Evolutionary conservation across 2,113 vertebrate species (phyloP).

Genomic region (Puntigrus tetrazona): DNA sequence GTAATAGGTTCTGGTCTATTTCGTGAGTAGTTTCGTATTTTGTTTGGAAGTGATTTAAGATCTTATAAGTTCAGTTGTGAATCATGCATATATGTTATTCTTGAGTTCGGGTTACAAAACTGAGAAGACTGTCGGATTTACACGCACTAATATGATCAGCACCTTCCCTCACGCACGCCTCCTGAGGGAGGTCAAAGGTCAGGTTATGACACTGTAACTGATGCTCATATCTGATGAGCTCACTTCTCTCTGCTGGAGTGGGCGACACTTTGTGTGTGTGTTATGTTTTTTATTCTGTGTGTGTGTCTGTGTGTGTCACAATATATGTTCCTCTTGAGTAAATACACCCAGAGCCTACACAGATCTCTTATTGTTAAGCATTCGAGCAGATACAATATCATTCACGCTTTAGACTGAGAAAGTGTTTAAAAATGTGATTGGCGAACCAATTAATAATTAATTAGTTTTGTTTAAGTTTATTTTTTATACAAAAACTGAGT

Average conservation of each 20-base stretch:
- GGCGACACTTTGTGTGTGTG: constrained; percentile 30
- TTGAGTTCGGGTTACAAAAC: constrained; percentile 35
- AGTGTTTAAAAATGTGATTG: not conserved
- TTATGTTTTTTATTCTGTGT: constrained; percentile 8
- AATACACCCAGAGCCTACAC: constrained; percentile 1
- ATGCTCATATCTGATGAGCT: constrained; percentile 58
- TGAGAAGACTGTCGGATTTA: not conserved
- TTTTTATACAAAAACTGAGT: not conserved
- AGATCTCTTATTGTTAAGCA: constrained; percentile 7
- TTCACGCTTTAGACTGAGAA: not conserved
- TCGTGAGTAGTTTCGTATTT: not conserved
- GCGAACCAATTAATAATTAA: not conserved
- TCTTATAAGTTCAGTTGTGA: not conserved
- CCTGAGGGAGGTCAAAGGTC: constrained; percentile 50
- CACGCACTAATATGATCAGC: constrained; percentile 27
- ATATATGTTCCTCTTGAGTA: not conserved
- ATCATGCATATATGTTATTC: constrained; percentile 8
- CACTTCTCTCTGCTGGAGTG: constrained; percentile 24
- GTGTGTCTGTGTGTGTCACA: not conserved
- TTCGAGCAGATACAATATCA: not conserved
- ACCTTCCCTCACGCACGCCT: constrained; percentile 23
- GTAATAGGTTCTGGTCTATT: not conserved
- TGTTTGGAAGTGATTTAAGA: not conserved
- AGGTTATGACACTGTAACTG: constrained; percentile 48
- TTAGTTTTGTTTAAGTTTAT: not conserved